Percentiles rank a stretch among this genome's conserved stretches.
These are phyloP conservation scores for Thunnus albacares DNA, from an alignment of 2,797 vertebrate species.

Conservation along the genomic window DNA sequence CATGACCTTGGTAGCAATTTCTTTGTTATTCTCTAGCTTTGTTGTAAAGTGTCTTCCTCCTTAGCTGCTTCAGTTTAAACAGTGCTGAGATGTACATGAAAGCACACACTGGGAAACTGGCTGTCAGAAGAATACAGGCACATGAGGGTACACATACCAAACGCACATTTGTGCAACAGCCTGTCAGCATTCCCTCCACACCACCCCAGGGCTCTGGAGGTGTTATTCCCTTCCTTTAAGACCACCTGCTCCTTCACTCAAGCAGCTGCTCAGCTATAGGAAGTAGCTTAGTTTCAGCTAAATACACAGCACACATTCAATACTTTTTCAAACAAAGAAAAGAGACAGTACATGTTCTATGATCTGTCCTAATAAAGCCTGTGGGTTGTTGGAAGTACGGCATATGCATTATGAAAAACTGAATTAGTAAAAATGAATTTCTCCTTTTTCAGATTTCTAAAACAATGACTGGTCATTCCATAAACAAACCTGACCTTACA, in stretches of 20 bases:
- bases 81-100: background rate
- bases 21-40: background rate
- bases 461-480: no score
- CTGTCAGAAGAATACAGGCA: slow-evolving; percentile 7
- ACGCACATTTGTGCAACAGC: slow-evolving; percentile 2
- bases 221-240: slow-evolving; percentile 56
- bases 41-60: background rate
- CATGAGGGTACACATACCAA: background rate
- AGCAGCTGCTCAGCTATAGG: slow-evolving; percentile 33
- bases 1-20: background rate
- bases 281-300: slow-evolving; percentile 4
- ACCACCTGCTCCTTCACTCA: slow-evolving; percentile 69
- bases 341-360: background rate
- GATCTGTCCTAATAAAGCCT: background rate
- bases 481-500: no score
- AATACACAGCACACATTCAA: background rate
- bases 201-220: slow-evolving; percentile 28
- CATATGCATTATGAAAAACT: no score
- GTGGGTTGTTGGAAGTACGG: background rate
- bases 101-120: background rate
- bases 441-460: no score
- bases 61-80: background rate
- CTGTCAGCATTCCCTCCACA: slow-evolving; percentile 10
- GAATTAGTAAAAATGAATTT: no score
- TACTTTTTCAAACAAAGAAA: background rate